Evolutionary conservation across 2,797 vertebrate genomes (phyloP).

Genomic region (Acanthopagrus latus): DNA sequence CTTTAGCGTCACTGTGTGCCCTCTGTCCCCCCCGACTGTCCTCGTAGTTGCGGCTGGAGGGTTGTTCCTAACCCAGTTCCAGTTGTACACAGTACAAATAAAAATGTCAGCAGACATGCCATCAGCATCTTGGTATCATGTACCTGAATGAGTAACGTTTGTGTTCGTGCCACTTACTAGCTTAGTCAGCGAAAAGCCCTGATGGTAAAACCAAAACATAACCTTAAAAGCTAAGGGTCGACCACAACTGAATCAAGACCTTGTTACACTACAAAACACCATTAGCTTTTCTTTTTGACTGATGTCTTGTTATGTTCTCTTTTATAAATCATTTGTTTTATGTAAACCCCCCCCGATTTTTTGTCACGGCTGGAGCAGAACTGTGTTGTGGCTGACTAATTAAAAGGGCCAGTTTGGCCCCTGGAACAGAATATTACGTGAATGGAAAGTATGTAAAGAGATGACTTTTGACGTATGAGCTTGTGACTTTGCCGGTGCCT

Average conservation of each 20-base stretch:
- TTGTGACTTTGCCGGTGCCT: neutral
- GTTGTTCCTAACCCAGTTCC: neutral
- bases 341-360: no score
- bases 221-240: conserved; percentile 7
- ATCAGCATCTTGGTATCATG: neutral
- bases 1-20: neutral
- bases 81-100: neutral
- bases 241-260: neutral
- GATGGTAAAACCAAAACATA: neutral
- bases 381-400: neutral
- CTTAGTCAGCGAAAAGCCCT: conserved; percentile 28
- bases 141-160: neutral
- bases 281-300: neutral
- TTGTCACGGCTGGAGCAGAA: neutral
- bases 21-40: neutral
- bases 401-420: neutral
- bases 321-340: no score
- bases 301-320: no score
- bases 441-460: neutral
- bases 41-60: neutral
- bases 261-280: neutral
- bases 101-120: neutral
- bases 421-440: neutral
- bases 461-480: neutral
- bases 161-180: neutral